phyloP scores from a whole-genome alignment of 2,888 invertebrate genomes.

The Heteropelma amictum region DNA sequence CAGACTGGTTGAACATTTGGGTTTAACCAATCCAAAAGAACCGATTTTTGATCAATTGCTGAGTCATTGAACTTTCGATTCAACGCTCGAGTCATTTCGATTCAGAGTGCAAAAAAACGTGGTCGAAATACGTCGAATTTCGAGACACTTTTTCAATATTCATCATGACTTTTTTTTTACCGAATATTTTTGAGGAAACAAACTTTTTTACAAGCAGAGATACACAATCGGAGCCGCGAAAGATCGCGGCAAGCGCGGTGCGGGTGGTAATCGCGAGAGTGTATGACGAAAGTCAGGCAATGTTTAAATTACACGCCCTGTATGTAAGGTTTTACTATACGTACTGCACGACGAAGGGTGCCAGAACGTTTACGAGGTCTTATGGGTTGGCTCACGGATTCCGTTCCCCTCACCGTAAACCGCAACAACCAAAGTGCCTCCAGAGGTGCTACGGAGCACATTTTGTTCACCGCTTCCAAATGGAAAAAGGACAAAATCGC shows the following conservation, averaged over 20 bases:
- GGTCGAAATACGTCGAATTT: no score
- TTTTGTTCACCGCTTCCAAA: conserved; percentile 59
- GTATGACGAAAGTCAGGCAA: conserved; percentile 66
- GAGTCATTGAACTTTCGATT: no score
- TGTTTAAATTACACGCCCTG: conserved; percentile 73
- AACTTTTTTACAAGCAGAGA: no score
- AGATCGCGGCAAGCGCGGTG: conserved; percentile 47
- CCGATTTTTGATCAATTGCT: no score
- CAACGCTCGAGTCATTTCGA: no score
- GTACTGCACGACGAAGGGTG: conserved; percentile 54
- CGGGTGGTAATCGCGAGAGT: conserved; percentile 59
- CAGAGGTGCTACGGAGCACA: conserved; percentile 56
- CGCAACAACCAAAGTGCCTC: conserved; percentile 65
- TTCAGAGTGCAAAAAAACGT: no score
- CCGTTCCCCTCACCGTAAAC: conserved; percentile 55
- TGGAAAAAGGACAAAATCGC: conserved; percentile 42
- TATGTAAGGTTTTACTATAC: conserved; percentile 34
- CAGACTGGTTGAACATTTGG: no score
- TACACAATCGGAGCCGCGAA: conserved; percentile 24
- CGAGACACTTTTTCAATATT: no score
- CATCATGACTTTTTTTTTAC: no score
- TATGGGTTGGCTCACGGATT: conserved; percentile 35
- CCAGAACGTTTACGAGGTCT: conserved; percentile 69
- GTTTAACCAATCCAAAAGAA: no score
- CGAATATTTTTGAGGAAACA: no score